phyloP scores from a whole-genome alignment of 2,888 invertebrate genomes.

The Norana najaformis region DNA sequence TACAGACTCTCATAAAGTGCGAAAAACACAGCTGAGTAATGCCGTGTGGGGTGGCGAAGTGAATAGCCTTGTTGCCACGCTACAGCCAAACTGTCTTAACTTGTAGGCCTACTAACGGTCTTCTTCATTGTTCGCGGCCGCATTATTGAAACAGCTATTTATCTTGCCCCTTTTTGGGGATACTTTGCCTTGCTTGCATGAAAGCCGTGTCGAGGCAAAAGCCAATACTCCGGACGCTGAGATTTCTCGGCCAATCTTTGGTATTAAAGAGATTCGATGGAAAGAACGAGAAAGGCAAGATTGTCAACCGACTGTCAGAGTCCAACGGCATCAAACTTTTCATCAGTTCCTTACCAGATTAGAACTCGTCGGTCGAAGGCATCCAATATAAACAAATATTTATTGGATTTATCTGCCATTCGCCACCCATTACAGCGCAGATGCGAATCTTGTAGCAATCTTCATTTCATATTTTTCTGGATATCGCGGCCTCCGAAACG shows the following conservation, averaged over 20 bases:
- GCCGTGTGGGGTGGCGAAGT: too few relatives aligned
- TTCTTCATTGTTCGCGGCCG: not conserved
- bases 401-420: slow-evolving; percentile 13
- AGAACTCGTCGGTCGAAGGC: not conserved
- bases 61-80: too few relatives aligned
- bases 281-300: not conserved
- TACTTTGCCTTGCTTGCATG: not conserved
- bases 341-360: slow-evolving; percentile 13
- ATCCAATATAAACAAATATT: slow-evolving; percentile 13
- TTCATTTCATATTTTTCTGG: not conserved
- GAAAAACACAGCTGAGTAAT: too few relatives aligned
- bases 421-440: not conserved
- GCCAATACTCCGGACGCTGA: not conserved
- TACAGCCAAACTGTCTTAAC: not conserved
- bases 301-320: too few relatives aligned
- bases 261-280: not conserved
- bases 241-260: not conserved
- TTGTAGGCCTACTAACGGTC: not conserved
- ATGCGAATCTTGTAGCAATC: slow-evolving; percentile 13
- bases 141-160: not conserved
- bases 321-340: not conserved
- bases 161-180: not conserved
- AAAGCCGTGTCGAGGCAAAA: not conserved
- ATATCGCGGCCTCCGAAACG: not conserved
- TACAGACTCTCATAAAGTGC: too few relatives aligned